Base-by-base conservation (phyloP, 2,113 vertebrate genomes). In the Dolichallabes microphthalmus region DNA sequence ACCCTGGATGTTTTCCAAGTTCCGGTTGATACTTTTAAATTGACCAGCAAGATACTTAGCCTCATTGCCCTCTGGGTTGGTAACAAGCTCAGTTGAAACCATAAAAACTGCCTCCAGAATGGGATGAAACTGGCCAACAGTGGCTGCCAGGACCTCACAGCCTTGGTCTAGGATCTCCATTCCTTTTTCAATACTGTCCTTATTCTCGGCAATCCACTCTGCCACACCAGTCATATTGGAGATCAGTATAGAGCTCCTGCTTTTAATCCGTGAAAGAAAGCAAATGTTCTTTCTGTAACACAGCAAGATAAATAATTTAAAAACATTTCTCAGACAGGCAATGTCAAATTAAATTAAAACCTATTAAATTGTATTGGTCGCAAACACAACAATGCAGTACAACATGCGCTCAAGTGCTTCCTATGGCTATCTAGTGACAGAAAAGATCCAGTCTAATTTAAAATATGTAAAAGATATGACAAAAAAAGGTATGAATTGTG, bases 91-190 rank as follows among this genome's bases (percentile, higher is more conserved):
- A 0, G 92, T 87, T 0, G 94, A 93, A 50, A 93, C 93, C 85
- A 92, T 15, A 25, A 95, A 95, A 68, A 94, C 92, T 0, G 94
- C 93, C 87, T 95, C 94, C 87, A 95, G 82, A 85, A 95, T 50
- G 0, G 94, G 94, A 86, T 95, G 93, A 0, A 95, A 89, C 90
- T 95, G 94, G 84, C 94, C 94, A 60, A 95, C 94, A 0, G 94
- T 94, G 90, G 92, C 83, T 0, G 94, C 94, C 1, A 95, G 90
- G 80, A 95, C 92, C 89, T 94, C 94, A 0, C 94, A 93, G 30
- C 93, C 92, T 74, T 94, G 92, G 12, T 93, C 93, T 90, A 95
- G 94, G 87, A 95, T 94, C 90, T 93, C 93, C 88, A 95, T 92
- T 7, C 93, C 94, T 88, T 94, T 94, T 89, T 95, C 94, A 4